phyloP scores from a whole-genome alignment of 2,888 invertebrate genomes.

The Lucinisca nassula region DNA sequence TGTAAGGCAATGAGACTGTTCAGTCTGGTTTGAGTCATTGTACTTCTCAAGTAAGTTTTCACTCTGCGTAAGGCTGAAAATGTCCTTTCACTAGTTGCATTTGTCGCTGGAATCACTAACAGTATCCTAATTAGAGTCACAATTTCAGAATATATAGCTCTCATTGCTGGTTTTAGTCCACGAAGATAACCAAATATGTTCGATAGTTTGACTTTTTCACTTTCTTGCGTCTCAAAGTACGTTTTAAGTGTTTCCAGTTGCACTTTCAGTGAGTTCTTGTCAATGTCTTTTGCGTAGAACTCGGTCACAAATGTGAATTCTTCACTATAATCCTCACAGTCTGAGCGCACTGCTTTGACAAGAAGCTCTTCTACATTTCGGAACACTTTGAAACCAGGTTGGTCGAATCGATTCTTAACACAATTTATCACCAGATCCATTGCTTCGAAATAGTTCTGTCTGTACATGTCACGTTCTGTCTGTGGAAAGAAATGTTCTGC shows the following conservation, averaged over 20 bases:
- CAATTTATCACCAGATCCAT: constrained; percentile 39
- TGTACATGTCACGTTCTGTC: constrained; percentile 28
- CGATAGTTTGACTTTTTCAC: neutral
- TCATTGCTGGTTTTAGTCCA: neutral
- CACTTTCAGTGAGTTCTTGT: neutral
- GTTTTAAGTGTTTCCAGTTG: constrained; percentile 10
- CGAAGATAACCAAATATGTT: neutral
- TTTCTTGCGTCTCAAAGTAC: neutral
- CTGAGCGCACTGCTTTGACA: neutral
- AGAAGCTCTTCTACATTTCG: constrained; percentile 37
- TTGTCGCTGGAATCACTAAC: constrained; percentile 43
- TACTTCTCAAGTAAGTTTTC: constrained; percentile 25
- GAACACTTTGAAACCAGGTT: constrained; percentile 36
- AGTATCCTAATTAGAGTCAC: constrained; percentile 37
- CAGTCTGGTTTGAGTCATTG: constrained; percentile 15
- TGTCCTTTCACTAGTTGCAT: constrained; percentile 44
- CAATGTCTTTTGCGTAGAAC: constrained; percentile 14
- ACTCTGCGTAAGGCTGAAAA: constrained; percentile 32
- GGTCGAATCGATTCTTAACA: constrained; percentile 45
- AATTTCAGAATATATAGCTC: constrained; percentile 5
- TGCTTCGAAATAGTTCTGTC: constrained; percentile 48
- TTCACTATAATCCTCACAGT: neutral
- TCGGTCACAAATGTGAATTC: neutral
- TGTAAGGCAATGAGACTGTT: constrained; percentile 16
- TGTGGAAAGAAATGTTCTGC: constrained; percentile 22